A percentile compares a stretch with the other conserved stretches of the same genome.
Evolutionary conservation across 2,888 invertebrate species (phyloP).

Genomic region (Drosophila aldrichi): DNA sequence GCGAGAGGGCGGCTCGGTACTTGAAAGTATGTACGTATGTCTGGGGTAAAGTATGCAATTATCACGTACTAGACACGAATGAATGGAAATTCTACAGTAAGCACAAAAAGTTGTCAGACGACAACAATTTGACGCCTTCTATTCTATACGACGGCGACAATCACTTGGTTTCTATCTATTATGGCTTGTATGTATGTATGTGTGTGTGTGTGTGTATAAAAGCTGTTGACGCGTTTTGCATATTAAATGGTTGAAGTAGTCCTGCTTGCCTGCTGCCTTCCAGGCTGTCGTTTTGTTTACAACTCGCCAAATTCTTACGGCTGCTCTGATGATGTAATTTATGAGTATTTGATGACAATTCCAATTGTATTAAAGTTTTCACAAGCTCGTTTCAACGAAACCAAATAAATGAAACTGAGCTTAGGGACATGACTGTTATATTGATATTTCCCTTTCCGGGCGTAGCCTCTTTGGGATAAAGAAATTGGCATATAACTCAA

Average conservation of each 20-base stretch:
- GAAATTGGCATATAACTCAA: neutral
- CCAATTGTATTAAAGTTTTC: slow-evolving; percentile 31
- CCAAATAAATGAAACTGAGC: slow-evolving; percentile 5
- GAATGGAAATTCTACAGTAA: slow-evolving; percentile 47
- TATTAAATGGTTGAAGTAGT: slow-evolving; percentile 53
- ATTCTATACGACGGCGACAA: slow-evolving; percentile 49
- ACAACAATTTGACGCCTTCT: slow-evolving; percentile 63
- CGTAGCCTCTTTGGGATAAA: too few species aligned
- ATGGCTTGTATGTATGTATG: slow-evolving; percentile 11
- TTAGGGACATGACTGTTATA: slow-evolving; percentile 6
- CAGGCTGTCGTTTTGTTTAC: slow-evolving; percentile 33
- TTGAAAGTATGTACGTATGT: slow-evolving; percentile 8
- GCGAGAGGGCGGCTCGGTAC: slow-evolving; percentile 9
- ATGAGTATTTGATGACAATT: slow-evolving; percentile 59
- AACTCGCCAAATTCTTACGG: slow-evolving; percentile 2
- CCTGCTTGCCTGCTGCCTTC: neutral
- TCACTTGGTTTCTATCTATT: slow-evolving; percentile 28
- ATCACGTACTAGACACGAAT: slow-evolving; percentile 70
- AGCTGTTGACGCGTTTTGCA: slow-evolving; percentile 57
- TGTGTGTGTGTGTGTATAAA: slow-evolving; percentile 22
- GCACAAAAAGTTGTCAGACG: slow-evolving; percentile 55
- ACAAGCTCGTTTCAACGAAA: slow-evolving; percentile 3
- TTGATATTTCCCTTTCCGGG: slow-evolving; percentile 3
- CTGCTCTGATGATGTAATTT: slow-evolving; percentile 66
- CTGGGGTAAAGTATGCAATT: slow-evolving; percentile 62